phyloP scores from a whole-genome alignment of 2,113 vertebrate species.

The Hydropotes inermis region DNA sequence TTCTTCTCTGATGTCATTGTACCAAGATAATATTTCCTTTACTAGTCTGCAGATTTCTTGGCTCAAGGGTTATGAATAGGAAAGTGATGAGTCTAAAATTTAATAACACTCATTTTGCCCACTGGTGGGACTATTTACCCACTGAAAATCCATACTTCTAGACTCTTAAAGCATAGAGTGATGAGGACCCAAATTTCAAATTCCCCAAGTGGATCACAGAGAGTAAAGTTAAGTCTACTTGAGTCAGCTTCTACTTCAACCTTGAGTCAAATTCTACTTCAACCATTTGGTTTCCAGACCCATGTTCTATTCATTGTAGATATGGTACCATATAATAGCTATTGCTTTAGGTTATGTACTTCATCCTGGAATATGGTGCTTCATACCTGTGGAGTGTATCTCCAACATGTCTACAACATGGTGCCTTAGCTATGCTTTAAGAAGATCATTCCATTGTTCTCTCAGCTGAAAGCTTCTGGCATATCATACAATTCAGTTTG shows the following conservation, averaged over 20 bases:
- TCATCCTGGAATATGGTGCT: not conserved
- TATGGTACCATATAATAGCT: not conserved
- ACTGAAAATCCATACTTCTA: not conserved
- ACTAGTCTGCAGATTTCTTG: not conserved
- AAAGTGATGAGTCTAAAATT: not conserved
- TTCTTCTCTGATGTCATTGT: not conserved
- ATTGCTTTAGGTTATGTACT: not conserved
- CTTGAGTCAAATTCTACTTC: not conserved
- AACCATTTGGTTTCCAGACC: not conserved
- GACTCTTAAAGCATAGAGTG: not conserved
- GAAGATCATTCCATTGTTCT: not conserved
- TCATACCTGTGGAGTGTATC: not conserved
- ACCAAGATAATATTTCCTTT: not conserved
- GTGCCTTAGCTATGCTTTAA: not conserved
- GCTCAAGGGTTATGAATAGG: not conserved
- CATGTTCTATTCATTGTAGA: not conserved
- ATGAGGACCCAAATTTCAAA: no score
- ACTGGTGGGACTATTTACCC: not conserved
- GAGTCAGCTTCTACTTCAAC: not conserved
- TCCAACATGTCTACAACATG: not conserved
- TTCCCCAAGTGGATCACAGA: not conserved
- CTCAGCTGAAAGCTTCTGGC: not conserved
- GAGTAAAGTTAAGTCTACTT: not conserved
- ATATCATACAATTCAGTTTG: not conserved
- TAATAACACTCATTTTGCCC: not conserved